These are phyloP conservation scores for Syrista parreyssii DNA, from an alignment of 2,888 invertebrate species.

Conservation along the genomic window DNA sequence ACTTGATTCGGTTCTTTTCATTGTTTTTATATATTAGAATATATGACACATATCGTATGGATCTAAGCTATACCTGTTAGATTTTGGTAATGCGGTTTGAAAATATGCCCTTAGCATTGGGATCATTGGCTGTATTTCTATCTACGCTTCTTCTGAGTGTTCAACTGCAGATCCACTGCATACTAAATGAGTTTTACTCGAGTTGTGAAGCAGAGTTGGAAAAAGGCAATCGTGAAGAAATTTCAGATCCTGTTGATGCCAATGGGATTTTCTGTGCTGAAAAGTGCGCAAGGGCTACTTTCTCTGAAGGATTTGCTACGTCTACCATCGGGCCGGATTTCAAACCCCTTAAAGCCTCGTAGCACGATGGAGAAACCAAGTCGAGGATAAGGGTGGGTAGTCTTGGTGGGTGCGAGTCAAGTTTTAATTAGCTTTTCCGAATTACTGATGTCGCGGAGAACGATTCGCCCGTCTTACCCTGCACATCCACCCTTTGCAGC, in stretches of 20 bases:
- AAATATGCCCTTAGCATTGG: too few relatives aligned
- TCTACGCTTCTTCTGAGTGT: too few relatives aligned
- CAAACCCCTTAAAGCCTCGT: conserved; percentile 48
- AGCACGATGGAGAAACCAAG: conserved; percentile 14
- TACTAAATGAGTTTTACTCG: too few relatives aligned
- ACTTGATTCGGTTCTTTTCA: too few relatives aligned
- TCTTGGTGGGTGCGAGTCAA: conserved; percentile 54
- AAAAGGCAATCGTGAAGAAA: background rate
- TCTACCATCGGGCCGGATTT: conserved; percentile 45
- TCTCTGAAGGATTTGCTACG: conserved; percentile 11
- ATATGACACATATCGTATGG: too few relatives aligned
- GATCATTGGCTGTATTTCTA: too few relatives aligned
- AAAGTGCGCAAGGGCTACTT: background rate
- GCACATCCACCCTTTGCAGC: conserved; percentile 4
- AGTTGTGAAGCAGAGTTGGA: conserved; percentile 20
- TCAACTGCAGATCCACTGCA: too few relatives aligned
- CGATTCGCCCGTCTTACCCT: conserved; percentile 48
- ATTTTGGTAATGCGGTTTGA: too few relatives aligned
- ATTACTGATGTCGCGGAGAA: conserved; percentile 59
- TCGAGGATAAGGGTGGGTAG: conserved; percentile 28
- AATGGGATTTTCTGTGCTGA: background rate
- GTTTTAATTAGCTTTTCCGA: conserved; percentile 64
- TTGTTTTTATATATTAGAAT: too few relatives aligned
- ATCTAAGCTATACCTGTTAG: too few relatives aligned
- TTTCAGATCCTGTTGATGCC: background rate